These are phyloP conservation scores for Drosophila sturtevanti DNA, from an alignment of 1,140 invertebrate species.

Conservation along the genomic window DNA sequence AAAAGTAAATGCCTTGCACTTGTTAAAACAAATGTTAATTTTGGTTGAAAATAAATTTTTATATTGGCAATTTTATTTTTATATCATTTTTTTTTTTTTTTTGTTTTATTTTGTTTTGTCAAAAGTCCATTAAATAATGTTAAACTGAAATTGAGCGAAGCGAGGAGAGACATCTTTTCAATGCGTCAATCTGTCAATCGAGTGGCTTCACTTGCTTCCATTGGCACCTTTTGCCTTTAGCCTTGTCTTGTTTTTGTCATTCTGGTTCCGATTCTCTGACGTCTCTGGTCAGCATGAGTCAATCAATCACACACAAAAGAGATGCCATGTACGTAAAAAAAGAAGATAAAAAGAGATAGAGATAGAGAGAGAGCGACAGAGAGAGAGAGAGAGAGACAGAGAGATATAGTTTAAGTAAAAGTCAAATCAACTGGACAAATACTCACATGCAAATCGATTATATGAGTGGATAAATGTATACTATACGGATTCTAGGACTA, in stretches of 20 bases:
- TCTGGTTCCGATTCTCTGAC: constrained; percentile 17
- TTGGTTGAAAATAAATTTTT: no score
- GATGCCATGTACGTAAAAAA: constrained; percentile 15
- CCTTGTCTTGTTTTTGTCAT: constrained; percentile 5
- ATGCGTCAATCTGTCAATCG: constrained; percentile 50
- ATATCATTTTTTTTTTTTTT: constrained; percentile 55
- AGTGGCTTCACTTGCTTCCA: constrained; percentile 3
- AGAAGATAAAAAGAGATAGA: not conserved
- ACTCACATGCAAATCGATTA: constrained; percentile 37
- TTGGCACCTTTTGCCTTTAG: not conserved
- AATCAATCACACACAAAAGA: constrained; percentile 61
- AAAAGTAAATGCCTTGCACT: no score
- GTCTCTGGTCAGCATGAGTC: constrained; percentile 40
- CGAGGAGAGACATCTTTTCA: constrained; percentile 13
- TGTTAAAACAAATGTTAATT: no score
- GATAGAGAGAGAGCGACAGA: not conserved
- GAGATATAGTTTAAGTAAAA: constrained; percentile 5
- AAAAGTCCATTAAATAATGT: constrained; percentile 66
- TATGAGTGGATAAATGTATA: not conserved
- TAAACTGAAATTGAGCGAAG: constrained; percentile 49
- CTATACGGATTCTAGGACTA: no score
- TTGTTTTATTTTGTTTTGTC: not conserved
- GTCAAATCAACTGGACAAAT: constrained; percentile 40
- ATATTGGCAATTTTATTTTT: no score
- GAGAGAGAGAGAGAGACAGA: not conserved